These are phyloP conservation scores for Apoda limacodes DNA, from an alignment of 2,888 invertebrate genomes.

Conservation along the genomic window DNA sequence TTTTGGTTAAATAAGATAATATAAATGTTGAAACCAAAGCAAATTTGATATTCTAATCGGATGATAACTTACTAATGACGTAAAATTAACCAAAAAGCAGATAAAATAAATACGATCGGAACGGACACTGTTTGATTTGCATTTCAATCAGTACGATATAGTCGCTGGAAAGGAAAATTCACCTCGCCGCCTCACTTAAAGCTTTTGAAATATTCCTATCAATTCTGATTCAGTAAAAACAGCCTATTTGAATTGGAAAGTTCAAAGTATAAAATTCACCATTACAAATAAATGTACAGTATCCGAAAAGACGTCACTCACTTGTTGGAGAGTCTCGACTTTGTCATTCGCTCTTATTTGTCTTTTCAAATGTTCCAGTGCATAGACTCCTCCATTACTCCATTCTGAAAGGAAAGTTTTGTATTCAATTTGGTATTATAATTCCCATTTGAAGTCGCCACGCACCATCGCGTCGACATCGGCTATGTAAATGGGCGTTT, in stretches of 20 bases:
- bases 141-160: constrained; percentile 66
- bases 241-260: constrained; percentile 68
- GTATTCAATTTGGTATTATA: constrained; percentile 73
- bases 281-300: constrained; percentile 54
- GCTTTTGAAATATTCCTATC: constrained; percentile 68
- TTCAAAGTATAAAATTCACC: constrained; percentile 67
- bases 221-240: constrained; percentile 63
- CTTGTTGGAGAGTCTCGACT: constrained; percentile 65
- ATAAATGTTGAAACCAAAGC: no score
- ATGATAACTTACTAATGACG: constrained; percentile 33
- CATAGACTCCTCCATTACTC: constrained; percentile 69
- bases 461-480: constrained; percentile 69
- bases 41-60: no score
- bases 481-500: constrained; percentile 68
- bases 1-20: no score
- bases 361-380: constrained; percentile 70
- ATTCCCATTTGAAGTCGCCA: constrained; percentile 70
- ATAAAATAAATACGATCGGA: constrained; percentile 58
- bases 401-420: constrained; percentile 72
- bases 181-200: constrained; percentile 62
- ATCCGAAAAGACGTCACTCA: constrained; percentile 63
- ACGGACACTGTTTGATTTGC: constrained; percentile 64
- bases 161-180: constrained; percentile 63
- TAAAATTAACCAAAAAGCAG: constrained; percentile 48
- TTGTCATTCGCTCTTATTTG: constrained; percentile 58